Base-by-base conservation (phyloP, 2,113 vertebrate species). In the Propithecus coquereli region DNA sequence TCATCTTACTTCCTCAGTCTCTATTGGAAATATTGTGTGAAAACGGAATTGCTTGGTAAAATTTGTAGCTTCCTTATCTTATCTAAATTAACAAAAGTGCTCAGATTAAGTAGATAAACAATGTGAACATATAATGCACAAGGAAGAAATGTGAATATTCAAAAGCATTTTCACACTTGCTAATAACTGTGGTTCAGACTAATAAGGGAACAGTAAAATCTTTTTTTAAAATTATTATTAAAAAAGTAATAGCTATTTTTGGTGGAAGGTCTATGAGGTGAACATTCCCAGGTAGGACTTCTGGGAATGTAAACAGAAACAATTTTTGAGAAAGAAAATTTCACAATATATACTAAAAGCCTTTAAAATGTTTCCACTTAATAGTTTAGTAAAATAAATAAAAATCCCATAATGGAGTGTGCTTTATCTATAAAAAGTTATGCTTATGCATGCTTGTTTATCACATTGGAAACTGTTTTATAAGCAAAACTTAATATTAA, bases 331-430 rank as follows among this genome's bases (percentile, higher is more conserved):
- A 14, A 25, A 37, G 74, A 25, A 40, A 82, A 90, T 68, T 74
- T 93, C 30, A 89, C 61, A 40, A 22, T 4, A 25, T 43, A 14
- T 68, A 84, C 27, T 1, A 30, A 43, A 76, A 63, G 23, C 12
- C 30, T 88, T 89, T 71, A 65, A 50, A 81, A 59, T 63, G 11
- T 85, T 91, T 91, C 82, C 32, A 43, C 22, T 71, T 8, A 37
- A n/a, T 71, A 3, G 80, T 45, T 82, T 80, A 93, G 20, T 74
- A 91, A 65, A 80, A 90, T 45, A 70, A 96, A 86, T 27, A 91
- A 73, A 89, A 91, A 94, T 68, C 25, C 27, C 47, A 34, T 17
- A 25, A 14, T 2, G 5, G 32, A 30, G 8, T 43, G 17, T n/a
- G 34, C 17, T 8, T 22, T n/a, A 27, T 47, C 47, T 92, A 30